Base-by-base conservation (phyloP, 2,113 vertebrate species). In the Malurus elegans region DNA sequence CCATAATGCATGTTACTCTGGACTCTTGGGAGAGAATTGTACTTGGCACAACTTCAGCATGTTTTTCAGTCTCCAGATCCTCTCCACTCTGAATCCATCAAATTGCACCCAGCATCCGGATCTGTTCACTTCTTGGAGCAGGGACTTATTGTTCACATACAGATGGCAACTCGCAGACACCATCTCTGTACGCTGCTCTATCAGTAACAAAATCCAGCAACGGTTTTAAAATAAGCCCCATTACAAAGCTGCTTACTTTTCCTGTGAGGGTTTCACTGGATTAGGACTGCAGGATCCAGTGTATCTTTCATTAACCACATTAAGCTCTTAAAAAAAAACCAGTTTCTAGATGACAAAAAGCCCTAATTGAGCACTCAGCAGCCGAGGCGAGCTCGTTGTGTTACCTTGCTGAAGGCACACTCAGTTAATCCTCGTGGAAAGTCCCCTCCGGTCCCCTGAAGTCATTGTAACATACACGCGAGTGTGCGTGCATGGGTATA, bases 391-490 rank as follows among this genome's bases (percentile, higher is more conserved):
- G 44, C 67, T 84, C 7, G 28, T 36, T 81, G 65, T 31, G 61
- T 90, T 94, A 95, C 94, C 88, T 97, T 96, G 96, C 80, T 53
- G 74, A 85, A 89, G 95, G 93, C 85, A 91, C 88, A 85, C 57
- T 86, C 96, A 73, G 96, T 86, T 94, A 97, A 91, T 67, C 93
- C 58, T 93, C 42, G 84, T 2, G 98, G 98, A 98, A 98, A 98
- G 98, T 98, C 98, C 98, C 97, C 92, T 91, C 57, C 66, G 28
- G 89, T 94, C 91, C 94, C 98, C 96, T 98, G 97, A 97, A 98
- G 98, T 98, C 97, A 97, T 84, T 91, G 93, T 96, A 95, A 94
- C 97, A 97, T 96, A 88, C 93, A 92, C 73, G 74, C 47, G 40
- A 93, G 94, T 29, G 86, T 95, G 97, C 96, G 96, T 97, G 94